Base-by-base conservation (phyloP, 2,888 invertebrate species). In the Apamea epomidion region DNA sequence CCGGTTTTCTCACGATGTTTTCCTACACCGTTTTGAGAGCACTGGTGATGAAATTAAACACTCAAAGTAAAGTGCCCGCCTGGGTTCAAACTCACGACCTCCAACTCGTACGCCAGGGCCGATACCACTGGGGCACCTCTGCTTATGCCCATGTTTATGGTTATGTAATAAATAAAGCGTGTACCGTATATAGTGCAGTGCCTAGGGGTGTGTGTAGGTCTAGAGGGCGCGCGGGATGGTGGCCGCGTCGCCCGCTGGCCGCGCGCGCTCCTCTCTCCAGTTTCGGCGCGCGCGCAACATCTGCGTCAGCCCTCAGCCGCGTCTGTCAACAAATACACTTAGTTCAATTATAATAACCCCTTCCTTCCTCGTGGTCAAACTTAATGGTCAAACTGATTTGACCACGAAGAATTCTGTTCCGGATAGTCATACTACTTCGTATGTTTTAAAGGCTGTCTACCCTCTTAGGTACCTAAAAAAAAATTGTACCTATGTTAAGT, bases 151-250 rank as follows among this genome's bases (percentile, higher is more conserved):
- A n/a, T 54, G 37, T 32, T 16, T 54, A 37, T 37, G 25, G 16
- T 16, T 54, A n/a, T 54, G 42, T 42, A 42, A 21, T 32, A 62
- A 64, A 32, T 25, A 10, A 48, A 65, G n/a, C n/a, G 14, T 48
- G 42, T 91, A 96, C 96, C 96, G 95, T 95, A 96, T 96, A 92
- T 96, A 94, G 94, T 94, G 92, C 95, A 93, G 92, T 94, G 94
- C 92, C 91, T 92, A 91, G 91, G 93, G 91, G 93, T 93, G 93
- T 94, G 93, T 92, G 90, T 89, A 91, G 92, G 90, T 94, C 93
- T 95, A 96, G 94, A 94, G 93, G 94, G 94, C 95, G 95, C 95
- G 96, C 96, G 95, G 94, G 93, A 90, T 92, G 93, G 92, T 92
- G 92, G 93, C 95, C 94, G 95, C 95, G 94, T 91, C 94, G 94